Evolutionary conservation across 1,140 invertebrate species (phyloP).

Genomic region (Euwallacea similis): DNA sequence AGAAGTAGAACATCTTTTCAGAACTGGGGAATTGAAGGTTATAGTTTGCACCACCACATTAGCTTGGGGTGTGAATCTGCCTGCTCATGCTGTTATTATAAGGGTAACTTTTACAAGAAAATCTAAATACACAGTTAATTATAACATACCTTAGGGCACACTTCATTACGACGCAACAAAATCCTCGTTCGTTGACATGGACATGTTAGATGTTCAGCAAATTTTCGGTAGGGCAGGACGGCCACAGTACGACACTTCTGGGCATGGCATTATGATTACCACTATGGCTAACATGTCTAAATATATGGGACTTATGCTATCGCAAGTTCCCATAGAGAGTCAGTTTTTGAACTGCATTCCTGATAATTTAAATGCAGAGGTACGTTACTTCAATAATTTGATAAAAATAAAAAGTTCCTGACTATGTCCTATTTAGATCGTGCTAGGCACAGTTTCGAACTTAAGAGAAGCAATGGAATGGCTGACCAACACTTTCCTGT

Average conservation of each 20-base stretch:
- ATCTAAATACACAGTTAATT: background rate
- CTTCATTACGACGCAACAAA: slow-evolving; percentile 97
- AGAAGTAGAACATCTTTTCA: slow-evolving; percentile 84
- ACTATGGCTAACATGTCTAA: slow-evolving; percentile 89
- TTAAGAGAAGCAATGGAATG: slow-evolving; percentile 96
- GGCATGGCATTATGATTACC: slow-evolving; percentile 96
- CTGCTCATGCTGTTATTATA: slow-evolving; percentile 97
- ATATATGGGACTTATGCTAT: slow-evolving; percentile 92
- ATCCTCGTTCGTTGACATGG: slow-evolving; percentile 92
- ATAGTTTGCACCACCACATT: slow-evolving; percentile 96
- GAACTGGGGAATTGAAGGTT: slow-evolving; percentile 87
- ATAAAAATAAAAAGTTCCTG: background rate
- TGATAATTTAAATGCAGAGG: slow-evolving; percentile 98
- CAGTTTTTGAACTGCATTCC: slow-evolving; percentile 90
- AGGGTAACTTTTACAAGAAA: slow-evolving; percentile 61
- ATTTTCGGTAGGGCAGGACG: slow-evolving; percentile 98
- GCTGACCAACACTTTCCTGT: slow-evolving; percentile 97
- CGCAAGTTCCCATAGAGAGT: slow-evolving; percentile 98
- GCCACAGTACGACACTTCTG: slow-evolving; percentile 89
- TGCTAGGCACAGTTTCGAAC: slow-evolving; percentile 92
- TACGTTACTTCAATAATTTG: slow-evolving; percentile 48
- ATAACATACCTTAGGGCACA: slow-evolving; percentile 72
- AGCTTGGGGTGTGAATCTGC: slow-evolving; percentile 99
- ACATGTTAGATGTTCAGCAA: slow-evolving; percentile 97
- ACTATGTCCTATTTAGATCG: slow-evolving; percentile 63